Conservation (phyloP, 2,797 vertebrate species). For the Megaceryle alcyon region DNA sequence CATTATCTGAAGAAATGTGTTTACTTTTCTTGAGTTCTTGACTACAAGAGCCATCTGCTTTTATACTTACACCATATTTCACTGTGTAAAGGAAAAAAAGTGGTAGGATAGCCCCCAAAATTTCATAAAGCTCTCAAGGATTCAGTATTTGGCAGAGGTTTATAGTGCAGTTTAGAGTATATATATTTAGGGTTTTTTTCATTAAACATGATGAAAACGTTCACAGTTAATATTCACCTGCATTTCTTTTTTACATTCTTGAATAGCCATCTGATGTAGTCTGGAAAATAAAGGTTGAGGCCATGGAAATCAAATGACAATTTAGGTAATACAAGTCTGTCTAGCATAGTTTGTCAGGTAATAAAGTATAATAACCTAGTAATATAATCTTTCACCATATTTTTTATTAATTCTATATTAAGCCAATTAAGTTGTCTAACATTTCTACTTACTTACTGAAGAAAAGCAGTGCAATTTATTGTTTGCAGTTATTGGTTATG, state of each 20-base stretch:
- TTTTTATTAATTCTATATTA: not conserved
- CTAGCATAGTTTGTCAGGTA: not conserved
- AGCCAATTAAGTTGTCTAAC: not conserved
- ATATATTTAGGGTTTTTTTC: not conserved
- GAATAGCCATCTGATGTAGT: not conserved
- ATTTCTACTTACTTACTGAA: not conserved
- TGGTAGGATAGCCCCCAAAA: not conserved
- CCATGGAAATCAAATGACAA: not conserved
- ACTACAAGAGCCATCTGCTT: not conserved
- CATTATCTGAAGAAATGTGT: not conserved
- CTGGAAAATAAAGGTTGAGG: not conserved
- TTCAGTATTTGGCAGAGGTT: not conserved
- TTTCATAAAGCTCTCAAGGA: not conserved
- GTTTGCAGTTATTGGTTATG: not conserved
- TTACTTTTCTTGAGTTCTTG: not conserved
- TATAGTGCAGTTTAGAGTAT: not conserved
- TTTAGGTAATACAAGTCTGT: not conserved
- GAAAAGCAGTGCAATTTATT: not conserved
- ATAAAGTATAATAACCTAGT: not conserved
- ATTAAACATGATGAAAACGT: not conserved
- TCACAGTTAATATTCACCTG: not conserved
- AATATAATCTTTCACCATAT: not conserved
- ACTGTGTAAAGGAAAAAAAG: not conserved
- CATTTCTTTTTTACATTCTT: not conserved
- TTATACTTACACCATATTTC: not conserved